phyloP scores from a whole-genome alignment of 1,140 invertebrate genomes.

The Solen grandis region DNA sequence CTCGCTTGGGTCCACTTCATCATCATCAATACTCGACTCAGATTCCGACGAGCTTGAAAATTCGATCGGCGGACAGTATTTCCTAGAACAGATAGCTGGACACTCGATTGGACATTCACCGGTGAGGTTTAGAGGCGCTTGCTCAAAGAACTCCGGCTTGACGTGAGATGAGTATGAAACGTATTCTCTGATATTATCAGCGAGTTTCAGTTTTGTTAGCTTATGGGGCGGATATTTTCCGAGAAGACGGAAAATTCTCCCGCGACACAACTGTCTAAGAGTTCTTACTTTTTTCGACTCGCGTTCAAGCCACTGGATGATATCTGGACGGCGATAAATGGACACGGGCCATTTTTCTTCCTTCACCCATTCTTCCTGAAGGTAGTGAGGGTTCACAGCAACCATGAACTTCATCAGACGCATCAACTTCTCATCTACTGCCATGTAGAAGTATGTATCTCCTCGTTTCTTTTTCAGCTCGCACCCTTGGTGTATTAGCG shows the following conservation, averaged over 20 bases:
- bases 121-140: slow-evolving; percentile 56
- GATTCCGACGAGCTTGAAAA: slow-evolving; percentile 68
- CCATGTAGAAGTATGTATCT: slow-evolving; percentile 71
- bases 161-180: slow-evolving; percentile 67
- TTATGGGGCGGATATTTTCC: slow-evolving; percentile 65
- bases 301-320: slow-evolving; percentile 66
- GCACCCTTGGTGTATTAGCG: slow-evolving; percentile 74
- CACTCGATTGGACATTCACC: slow-evolving; percentile 73
- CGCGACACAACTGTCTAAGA: slow-evolving; percentile 67
- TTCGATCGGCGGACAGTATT: slow-evolving; percentile 68
- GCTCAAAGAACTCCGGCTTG: slow-evolving; percentile 67
- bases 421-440: slow-evolving; percentile 70
- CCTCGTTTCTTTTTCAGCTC: slow-evolving; percentile 61
- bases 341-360: slow-evolving; percentile 69
- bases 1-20: slow-evolving; percentile 25
- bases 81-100: slow-evolving; percentile 61
- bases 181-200: slow-evolving; percentile 66
- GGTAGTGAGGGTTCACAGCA: slow-evolving; percentile 67
- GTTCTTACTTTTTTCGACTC: slow-evolving; percentile 57
- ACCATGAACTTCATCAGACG: slow-evolving; percentile 68
- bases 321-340: slow-evolving; percentile 67
- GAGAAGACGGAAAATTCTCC: slow-evolving; percentile 64
- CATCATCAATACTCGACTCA: slow-evolving; percentile 54
- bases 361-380: slow-evolving; percentile 72
- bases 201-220: slow-evolving; percentile 63